Conservation (phyloP, 2,113 vertebrate species). For the Eonycteris spelaea region DNA sequence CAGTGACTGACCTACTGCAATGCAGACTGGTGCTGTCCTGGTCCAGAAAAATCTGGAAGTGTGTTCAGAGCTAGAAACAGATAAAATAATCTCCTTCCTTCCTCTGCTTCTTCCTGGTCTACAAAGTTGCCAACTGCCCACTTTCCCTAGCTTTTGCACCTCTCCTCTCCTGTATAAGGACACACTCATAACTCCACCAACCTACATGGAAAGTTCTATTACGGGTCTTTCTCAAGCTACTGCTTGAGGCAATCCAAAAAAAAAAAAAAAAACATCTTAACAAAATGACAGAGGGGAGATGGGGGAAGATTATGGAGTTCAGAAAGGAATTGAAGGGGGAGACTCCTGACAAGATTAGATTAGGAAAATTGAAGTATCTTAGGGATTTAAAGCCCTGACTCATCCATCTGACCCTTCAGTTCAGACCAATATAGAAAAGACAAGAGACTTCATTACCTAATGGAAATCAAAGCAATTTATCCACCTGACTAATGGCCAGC, state of each 20-base stretch:
- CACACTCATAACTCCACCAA: not conserved
- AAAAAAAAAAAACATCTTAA: not conserved
- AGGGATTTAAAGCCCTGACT: not conserved
- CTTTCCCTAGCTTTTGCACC: not conserved
- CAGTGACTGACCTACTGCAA: not conserved
- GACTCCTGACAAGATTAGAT: not conserved
- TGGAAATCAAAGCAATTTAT: not conserved
- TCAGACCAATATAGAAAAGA: not conserved
- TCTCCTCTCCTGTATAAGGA: not conserved
- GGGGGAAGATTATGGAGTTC: not conserved
- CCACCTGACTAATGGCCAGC: not conserved
- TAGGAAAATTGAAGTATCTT: not conserved
- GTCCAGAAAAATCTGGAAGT: not conserved
- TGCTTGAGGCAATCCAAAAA: not conserved
- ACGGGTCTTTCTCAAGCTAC: not conserved
- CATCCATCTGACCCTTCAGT: not conserved
- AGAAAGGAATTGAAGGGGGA: not conserved
- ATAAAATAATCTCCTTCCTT: not conserved
- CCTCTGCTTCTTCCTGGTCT: not conserved
- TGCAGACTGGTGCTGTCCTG: not conserved
- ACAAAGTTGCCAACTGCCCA: not conserved
- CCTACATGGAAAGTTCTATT: not conserved
- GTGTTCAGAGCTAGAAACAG: not conserved
- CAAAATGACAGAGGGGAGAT: not conserved
- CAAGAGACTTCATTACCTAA: not conserved